These are phyloP conservation scores for Pollenia amentaria DNA, from an alignment of 2,888 invertebrate genomes.

Conservation along the genomic window DNA sequence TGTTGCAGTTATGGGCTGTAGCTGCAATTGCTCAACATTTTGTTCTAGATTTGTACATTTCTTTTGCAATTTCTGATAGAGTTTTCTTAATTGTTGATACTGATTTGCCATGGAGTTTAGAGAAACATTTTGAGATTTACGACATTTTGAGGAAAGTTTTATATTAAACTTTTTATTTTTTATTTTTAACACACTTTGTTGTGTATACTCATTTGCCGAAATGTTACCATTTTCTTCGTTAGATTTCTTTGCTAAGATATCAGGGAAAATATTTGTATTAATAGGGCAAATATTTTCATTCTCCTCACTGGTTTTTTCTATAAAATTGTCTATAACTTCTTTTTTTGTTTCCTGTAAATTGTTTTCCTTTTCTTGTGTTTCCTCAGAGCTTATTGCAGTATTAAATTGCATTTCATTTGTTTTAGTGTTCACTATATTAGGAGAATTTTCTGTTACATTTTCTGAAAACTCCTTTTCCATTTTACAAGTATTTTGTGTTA, in stretches of 20 bases:
- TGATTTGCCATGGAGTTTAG: conserved; percentile 67
- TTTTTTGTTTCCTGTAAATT: conserved; percentile 48
- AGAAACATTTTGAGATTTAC: conserved; percentile 59
- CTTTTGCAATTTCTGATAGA: conserved; percentile 67
- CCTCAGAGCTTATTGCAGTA: not conserved
- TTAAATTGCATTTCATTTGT: conserved; percentile 1
- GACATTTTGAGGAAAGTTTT: conserved; percentile 37
- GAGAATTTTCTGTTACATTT: not conserved
- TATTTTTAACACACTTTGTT: not conserved
- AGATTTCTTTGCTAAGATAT: not conserved
- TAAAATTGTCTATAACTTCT: conserved; percentile 32
- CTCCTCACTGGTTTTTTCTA: not conserved
- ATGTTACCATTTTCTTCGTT: not conserved
- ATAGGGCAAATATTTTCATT: not conserved
- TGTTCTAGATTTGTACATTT: conserved; percentile 69
- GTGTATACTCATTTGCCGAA: not conserved
- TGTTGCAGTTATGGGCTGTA: conserved; percentile 17
- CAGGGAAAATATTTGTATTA: not conserved
- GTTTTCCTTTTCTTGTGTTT: not conserved
- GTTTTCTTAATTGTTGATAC: conserved; percentile 67
- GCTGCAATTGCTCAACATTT: conserved; percentile 71
- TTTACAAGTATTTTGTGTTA: conserved; percentile 54
- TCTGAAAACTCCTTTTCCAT: conserved; percentile 63
- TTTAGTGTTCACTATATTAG: not conserved
- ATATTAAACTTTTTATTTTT: conserved; percentile 30